These are phyloP conservation scores for Copidosoma aretas DNA, from an alignment of 2,888 invertebrate species.

Conservation along the genomic window DNA sequence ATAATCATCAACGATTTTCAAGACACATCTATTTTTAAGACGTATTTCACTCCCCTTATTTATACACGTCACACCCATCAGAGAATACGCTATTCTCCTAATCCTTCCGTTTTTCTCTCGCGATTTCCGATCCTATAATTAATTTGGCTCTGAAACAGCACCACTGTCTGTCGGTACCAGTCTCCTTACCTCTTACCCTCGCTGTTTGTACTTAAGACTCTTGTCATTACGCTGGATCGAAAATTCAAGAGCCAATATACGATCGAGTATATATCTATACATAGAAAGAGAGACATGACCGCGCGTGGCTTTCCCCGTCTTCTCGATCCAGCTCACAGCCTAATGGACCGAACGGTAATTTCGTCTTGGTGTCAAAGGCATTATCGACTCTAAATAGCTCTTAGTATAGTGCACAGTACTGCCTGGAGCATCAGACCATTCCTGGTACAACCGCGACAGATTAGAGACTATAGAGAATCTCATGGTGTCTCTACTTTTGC, in stretches of 20 bases:
- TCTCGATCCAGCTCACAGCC: slow-evolving; percentile 41
- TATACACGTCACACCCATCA: too few species aligned
- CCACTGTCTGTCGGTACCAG: neutral
- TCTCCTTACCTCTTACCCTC: neutral
- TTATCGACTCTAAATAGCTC: slow-evolving; percentile 38
- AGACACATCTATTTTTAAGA: too few species aligned
- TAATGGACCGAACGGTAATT: slow-evolving; percentile 55
- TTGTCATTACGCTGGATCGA: slow-evolving; percentile 16
- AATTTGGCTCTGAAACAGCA: slow-evolving; percentile 43
- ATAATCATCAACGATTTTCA: too few species aligned
- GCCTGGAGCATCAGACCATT: neutral
- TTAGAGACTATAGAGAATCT: slow-evolving; percentile 5
- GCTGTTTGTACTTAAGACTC: slow-evolving; percentile 16
- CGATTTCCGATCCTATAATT: slow-evolving; percentile 46
- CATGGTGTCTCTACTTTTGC: neutral
- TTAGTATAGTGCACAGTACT: neutral
- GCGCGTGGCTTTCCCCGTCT: slow-evolving; percentile 46
- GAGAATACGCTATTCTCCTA: too few species aligned
- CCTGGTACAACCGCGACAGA: slow-evolving; percentile 13
- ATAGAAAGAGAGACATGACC: too few species aligned
- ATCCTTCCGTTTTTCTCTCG: slow-evolving; percentile 2
- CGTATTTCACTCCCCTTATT: too few species aligned
- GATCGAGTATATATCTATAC: too few species aligned
- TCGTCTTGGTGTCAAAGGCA: slow-evolving; percentile 35
- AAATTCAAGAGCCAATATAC: slow-evolving; percentile 12